Base-by-base conservation (phyloP, 2,113 vertebrate genomes). In the Rhipidura dahli region DNA sequence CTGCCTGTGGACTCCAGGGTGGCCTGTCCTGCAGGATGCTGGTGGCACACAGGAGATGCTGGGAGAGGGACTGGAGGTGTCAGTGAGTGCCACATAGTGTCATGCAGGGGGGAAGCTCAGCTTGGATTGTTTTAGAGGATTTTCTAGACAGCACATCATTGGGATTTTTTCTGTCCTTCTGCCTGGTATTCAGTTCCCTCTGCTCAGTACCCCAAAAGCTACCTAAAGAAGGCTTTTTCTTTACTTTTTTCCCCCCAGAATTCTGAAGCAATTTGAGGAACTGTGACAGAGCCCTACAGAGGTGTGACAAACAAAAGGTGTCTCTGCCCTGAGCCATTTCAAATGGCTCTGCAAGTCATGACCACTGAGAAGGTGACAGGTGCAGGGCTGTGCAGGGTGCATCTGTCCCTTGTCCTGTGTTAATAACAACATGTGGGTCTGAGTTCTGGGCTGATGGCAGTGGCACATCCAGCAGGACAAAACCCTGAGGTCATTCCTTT, bases 391-490 rank as follows among this genome's bases (percentile, higher is more conserved):
- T 14, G 28, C 54, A 66, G n/a, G 50, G 50, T 49, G n/a, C n/a
- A 4, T 21, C 22, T 90, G 45, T 73, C 59, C 54, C 37, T 7
- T 7, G 45, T 68, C 39, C 35, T 5, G 0, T 9, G 19, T 18
- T 1, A 1, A 3, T 61, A 30, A 19, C 15, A 39, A 39, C 9
- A 2, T 1, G 7, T 37, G 66, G 33, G 13, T n/a, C 20, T 35
- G 13, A 85, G 51, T 15, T 61, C 39, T 15, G 11, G 49, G 23
- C 18, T 0, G 0, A 8, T 13, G 57, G 44, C 65, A 40, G 10
- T 14, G n/a, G 33, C n/a, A n/a, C 0, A 0, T n/a, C n/a, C 3
- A 4, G 39, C 76, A 73, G 47, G 37, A 75, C 45, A 75, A 79
- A 53, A 44, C 17, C 44, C 28, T 16, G 30, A 69, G 23, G 37